Evolutionary conservation across 2,888 invertebrate species (phyloP), one percentile per base, ranked within the genome.

Genomic region (Cheiracanthium punctorium): DNA sequence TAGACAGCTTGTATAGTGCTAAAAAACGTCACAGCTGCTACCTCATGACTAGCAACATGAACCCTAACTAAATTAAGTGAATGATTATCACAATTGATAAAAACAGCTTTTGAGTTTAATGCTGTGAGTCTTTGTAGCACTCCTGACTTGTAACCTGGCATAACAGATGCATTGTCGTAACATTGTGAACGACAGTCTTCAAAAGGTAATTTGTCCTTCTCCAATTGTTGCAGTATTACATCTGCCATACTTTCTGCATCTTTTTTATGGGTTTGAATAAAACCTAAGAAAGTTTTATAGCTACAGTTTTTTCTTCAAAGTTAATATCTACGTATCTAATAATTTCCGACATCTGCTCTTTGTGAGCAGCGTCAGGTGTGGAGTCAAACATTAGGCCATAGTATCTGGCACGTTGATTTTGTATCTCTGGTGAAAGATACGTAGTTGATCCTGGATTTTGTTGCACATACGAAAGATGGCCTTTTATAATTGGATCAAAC

Each of bases 301-400:
- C 17, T 20, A 72, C 48, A 5, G 24, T 72, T 20, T 8, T 24
- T 72, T 48, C 14, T 12, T 14, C 28, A 48, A 28, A 29, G 2
- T 52, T 30, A 72, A 48, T 29, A 48, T 72, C 29, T 17, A 72
- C 72, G 29, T 72, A 72, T 29, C 48, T 72, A 43, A 48, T 28
- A 10, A 29, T 14, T 64, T 64, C 7, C 20, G 64, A 28, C 64
- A 64, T 64, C 5, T 64, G 64, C 4, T 64, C 64, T 24, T 4
- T 64, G 14, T 64, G 64, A 8, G 64, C 20, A 2, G 14, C 24
- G 64, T 64, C 64, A 1, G 64, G 64, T 8, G 28, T 64, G 7
- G 4, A 20, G 29, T 71, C 70, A 37, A 37, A 24, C 20, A 41
- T n/a, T 20, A 71, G 7, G 7, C 37, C 5, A 71, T 37, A 71